A percentile compares a stretch with the other conserved stretches of the same genome.
Evolutionary conservation across 23 tunicate species (phyloP).

Genomic region (Pegea sp.): DNA sequence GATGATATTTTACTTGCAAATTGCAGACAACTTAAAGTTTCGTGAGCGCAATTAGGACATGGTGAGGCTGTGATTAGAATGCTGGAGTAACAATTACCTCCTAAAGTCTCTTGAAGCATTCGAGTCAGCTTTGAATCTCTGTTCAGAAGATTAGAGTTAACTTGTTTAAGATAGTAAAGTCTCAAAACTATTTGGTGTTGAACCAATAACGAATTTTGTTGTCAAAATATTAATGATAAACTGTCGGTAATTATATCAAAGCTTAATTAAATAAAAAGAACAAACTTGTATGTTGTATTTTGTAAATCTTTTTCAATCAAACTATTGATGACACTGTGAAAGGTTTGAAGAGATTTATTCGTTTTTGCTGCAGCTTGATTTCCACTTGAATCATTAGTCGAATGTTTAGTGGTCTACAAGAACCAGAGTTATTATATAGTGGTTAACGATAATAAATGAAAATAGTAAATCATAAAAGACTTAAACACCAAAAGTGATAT

Average conservation of each 20-base stretch:
- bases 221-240: no score
- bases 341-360: constrained; percentile 50
- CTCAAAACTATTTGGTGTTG: background rate
- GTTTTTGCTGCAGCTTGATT: constrained; percentile 68
- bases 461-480: background rate
- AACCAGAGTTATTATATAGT: background rate
- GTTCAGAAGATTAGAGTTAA: background rate
- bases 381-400: constrained; percentile 53
- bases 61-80: constrained; percentile 57
- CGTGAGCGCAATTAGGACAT: constrained; percentile 76
- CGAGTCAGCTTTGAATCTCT: constrained; percentile 82
- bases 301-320: background rate
- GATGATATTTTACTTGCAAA: constrained; percentile 36
- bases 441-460: background rate
- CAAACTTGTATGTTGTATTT: no score
- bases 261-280: no score
- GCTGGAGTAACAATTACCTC: constrained; percentile 71
- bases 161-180: background rate
- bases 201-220: no score
- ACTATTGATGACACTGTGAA: constrained; percentile 24
- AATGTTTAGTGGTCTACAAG: constrained; percentile 75
- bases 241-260: no score
- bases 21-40: constrained; percentile 55
- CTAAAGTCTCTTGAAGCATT: constrained; percentile 48
- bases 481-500: background rate